Conservation (phyloP, 2,797 vertebrate species). For the Chelidonichthys spinosus region DNA sequence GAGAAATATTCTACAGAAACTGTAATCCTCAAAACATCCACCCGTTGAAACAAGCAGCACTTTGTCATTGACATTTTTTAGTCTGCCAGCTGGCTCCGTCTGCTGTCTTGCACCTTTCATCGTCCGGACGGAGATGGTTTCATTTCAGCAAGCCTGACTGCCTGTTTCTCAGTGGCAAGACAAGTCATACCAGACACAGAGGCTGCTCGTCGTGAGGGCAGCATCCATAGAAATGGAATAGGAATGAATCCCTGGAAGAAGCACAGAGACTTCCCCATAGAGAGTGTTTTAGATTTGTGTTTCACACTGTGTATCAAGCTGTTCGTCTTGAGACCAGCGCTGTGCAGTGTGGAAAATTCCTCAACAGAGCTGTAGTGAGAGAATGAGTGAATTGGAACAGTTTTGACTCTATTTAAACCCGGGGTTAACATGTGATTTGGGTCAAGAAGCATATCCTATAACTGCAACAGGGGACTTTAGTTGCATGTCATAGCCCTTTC, state of each 20-base stretch:
- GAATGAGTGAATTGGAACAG: not conserved
- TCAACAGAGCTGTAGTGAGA: not conserved
- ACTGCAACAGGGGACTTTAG: not conserved
- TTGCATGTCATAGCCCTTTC: not conserved
- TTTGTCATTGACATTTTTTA: conserved; percentile 15
- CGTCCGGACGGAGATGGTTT: not conserved
- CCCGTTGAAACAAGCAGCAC: not conserved
- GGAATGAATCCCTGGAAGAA: not conserved
- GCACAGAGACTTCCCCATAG: not conserved
- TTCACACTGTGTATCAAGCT: conserved; percentile 10
- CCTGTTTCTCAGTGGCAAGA: conserved; percentile 6
- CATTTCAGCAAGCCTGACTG: not conserved
- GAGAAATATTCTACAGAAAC: conserved; percentile 4
- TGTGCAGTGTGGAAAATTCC: not conserved
- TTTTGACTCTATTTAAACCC: conserved; percentile 6
- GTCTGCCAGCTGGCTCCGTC: conserved; percentile 17
- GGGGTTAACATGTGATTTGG: not conserved
- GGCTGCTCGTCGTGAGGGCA: not conserved
- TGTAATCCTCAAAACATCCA: not conserved
- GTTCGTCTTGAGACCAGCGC: not conserved
- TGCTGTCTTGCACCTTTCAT: conserved; percentile 26
- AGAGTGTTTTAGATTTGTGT: conserved; percentile 18
- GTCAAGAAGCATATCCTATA: not conserved
- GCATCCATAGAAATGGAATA: conserved; percentile 34
- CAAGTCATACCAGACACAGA: not conserved